phyloP scores from a whole-genome alignment of 64 coral and sea anemone genomes.

The Actinia tenebrosa region DNA sequence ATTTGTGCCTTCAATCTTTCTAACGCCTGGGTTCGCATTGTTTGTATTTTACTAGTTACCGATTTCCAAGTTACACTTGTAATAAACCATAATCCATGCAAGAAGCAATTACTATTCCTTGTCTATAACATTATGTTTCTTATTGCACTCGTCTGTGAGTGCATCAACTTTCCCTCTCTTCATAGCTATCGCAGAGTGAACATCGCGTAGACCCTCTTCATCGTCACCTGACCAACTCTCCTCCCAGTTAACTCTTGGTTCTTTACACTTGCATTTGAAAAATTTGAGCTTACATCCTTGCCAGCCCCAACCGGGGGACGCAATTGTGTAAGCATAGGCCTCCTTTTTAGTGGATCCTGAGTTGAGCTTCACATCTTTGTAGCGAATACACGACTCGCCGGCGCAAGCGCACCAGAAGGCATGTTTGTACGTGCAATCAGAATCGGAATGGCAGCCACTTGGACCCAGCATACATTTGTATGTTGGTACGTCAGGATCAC shows the following conservation, averaged over 20 bases:
- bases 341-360: background rate
- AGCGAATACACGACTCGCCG: slow-evolving; percentile 19
- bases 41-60: no score
- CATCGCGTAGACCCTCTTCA: background rate
- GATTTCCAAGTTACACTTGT: no score
- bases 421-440: slow-evolving; percentile 20
- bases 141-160: no score
- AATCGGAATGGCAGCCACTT: slow-evolving; percentile 24
- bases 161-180: background rate
- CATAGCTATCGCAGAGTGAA: background rate
- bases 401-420: slow-evolving; percentile 13
- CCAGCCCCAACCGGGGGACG: slow-evolving; percentile 1
- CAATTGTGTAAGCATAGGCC: background rate
- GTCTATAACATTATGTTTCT: no score
- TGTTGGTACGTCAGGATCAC: background rate
- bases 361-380: background rate
- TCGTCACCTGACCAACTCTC: background rate
- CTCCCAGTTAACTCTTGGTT: background rate
- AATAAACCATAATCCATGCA: no score
- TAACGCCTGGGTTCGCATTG: no score
- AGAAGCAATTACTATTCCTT: no score
- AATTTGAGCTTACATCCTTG: slow-evolving; percentile 5
- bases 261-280: background rate
- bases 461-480: slow-evolving; percentile 40
- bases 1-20: no score